phyloP scores from a whole-genome alignment of 2,113 vertebrate genomes.

The Pipa parva region DNA sequence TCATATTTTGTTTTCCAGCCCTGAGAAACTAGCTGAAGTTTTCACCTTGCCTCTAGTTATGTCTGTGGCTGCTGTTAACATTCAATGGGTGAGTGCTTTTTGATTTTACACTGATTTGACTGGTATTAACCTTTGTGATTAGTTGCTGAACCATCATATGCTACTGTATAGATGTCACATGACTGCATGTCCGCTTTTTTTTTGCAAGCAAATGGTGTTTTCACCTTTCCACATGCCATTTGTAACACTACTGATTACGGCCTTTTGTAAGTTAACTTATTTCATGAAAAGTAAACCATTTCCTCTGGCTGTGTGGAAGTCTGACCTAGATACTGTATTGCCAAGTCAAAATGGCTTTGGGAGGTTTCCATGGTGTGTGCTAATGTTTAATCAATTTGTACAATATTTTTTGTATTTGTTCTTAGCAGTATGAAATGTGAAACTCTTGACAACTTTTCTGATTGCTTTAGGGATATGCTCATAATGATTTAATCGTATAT shows the following conservation, averaged over 20 bases:
- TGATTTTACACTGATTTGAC: not conserved
- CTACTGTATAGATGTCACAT: not conserved
- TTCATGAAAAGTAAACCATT: not conserved
- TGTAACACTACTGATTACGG: not conserved
- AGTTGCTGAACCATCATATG: slow-evolving; percentile 3
- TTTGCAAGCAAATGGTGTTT: slow-evolving; percentile 1
- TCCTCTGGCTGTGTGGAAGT: not conserved
- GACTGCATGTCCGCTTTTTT: not conserved
- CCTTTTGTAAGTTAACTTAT: not conserved
- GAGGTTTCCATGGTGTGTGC: not conserved
- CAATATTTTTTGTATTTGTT: too few species aligned
- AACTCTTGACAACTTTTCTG: too few species aligned
- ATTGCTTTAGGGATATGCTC: too few species aligned
- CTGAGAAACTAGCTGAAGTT: not conserved
- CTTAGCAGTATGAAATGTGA: too few species aligned
- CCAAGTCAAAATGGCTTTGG: not conserved
- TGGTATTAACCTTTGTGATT: slow-evolving; percentile 13
- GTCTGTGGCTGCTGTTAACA: slow-evolving; percentile 23
- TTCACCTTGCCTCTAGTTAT: slow-evolving; percentile 35
- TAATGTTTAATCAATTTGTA: not conserved
- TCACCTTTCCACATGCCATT: not conserved
- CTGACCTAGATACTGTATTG: not conserved
- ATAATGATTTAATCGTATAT: too few species aligned
- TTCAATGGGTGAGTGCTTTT: too few species aligned
- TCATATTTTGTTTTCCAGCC: not conserved